Evolutionary conservation across 2,888 invertebrate species (phyloP), one percentile per base, ranked within the genome.

Genomic region (Synergus japonicus): DNA sequence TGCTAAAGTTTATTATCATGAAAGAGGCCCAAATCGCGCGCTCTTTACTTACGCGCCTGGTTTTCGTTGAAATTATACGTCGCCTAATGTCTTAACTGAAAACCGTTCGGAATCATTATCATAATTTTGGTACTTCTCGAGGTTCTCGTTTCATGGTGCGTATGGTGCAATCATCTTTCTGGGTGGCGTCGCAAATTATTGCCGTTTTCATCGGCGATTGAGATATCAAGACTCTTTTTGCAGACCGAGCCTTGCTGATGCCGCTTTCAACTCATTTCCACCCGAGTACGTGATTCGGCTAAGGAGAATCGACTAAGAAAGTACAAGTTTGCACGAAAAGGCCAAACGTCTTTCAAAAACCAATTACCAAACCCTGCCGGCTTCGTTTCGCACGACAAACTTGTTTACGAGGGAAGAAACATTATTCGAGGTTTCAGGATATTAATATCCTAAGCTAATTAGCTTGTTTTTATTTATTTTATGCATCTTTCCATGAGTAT

Each of bases 71-170:
- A 91, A 92, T 92, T 92, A 91, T 88, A 89, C 89, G 88, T 87
- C 88, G 85, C 86, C 89, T 92, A 92, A 92, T 92, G 92, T 92
- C 92, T 92, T 92, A 92, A 92, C 92, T 91, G 90, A 91, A 90
- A 91, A 89, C 88, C 85, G 85, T 87, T 85, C 83, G 79, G 88
- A 90, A 91, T 90, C 91, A 92, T 92, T 92, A 92, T 91, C 90
- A 89, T 92, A 92, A 92, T 92, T 92, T 91, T 87, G 90, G 90
- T 88, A 89, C 90, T 90, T 88, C 87, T 86, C 86, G 82, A 82
- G 83, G 86, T 87, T 89, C 89, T 81, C 80, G 80, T 84, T 87
- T 83, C 86, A 83, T 82, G 83, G 85, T 85, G 86, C 85, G 73
- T 54, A 87, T 83, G 85, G 84, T 87, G 88, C 90, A 90, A 91